These are phyloP conservation scores for Neogobius melanostomus DNA, from an alignment of 2,113 vertebrate genomes.

Conservation along the genomic window DNA sequence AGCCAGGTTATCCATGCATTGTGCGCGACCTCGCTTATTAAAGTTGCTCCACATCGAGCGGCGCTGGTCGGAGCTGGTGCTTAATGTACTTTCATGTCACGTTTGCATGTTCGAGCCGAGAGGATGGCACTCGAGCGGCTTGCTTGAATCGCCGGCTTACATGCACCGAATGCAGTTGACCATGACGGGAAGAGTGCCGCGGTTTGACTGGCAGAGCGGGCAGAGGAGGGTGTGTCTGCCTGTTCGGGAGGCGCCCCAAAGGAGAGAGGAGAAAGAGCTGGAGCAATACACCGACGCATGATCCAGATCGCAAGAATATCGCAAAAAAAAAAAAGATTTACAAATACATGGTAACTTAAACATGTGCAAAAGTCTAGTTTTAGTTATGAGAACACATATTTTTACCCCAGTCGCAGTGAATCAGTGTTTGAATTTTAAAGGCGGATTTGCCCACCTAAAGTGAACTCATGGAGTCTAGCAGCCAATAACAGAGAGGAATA, in stretches of 20 bases:
- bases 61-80: neutral
- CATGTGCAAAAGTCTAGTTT: no score
- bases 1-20: neutral
- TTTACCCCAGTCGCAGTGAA: no score
- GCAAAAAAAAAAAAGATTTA: no score
- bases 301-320: no score
- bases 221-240: constrained; percentile 20
- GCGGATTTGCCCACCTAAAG: no score
- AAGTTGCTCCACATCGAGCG: neutral
- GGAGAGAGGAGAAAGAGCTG: neutral
- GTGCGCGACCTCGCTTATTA: neutral
- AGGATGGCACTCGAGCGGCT: constrained; percentile 9
- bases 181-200: constrained; percentile 32
- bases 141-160: constrained; percentile 4
- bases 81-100: constrained; percentile 8
- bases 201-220: constrained; percentile 49
- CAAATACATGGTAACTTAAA: no score
- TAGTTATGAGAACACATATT: no score
- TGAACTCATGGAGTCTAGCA: no score
- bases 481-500: no score
- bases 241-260: neutral
- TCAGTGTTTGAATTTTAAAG: no score
- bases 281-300: no score
- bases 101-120: neutral
- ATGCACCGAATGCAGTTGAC: constrained; percentile 30